phyloP scores from a whole-genome alignment of 2,113 vertebrate genomes.

The Amazona vittata region DNA sequence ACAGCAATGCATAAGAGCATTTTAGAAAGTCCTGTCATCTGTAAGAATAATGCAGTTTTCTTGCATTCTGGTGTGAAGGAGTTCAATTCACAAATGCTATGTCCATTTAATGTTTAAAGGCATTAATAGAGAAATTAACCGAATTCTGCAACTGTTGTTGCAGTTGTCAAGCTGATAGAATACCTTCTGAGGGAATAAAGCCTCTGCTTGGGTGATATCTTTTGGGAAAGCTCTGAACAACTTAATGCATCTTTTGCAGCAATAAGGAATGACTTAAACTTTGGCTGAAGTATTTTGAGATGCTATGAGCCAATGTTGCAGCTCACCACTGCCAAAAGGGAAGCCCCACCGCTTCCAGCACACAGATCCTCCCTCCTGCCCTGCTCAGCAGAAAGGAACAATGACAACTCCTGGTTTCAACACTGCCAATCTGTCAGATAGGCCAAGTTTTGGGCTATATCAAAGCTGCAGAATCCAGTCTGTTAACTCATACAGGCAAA shows the following conservation, averaged over 20 bases:
- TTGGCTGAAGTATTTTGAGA: neutral
- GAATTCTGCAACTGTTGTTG: neutral
- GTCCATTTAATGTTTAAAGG: neutral
- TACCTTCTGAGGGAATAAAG: neutral
- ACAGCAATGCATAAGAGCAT: neutral
- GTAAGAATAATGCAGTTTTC: neutral
- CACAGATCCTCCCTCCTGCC: fast-evolving
- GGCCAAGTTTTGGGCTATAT: neutral
- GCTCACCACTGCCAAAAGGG: neutral
- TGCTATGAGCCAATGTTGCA: neutral
- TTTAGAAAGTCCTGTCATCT: neutral
- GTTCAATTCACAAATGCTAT: neutral
- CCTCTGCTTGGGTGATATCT: neutral
- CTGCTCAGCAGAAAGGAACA: fast-evolving
- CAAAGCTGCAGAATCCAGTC: fast-evolving
- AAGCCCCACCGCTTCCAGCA: neutral
- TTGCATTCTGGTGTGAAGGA: neutral
- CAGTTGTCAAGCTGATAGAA: neutral
- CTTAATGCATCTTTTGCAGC: neutral
- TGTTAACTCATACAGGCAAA: neutral
- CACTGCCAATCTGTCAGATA: neutral
- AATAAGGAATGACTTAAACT: neutral
- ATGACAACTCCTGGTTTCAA: neutral
- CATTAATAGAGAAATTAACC: neutral
- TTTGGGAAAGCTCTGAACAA: neutral